Evolutionary conservation across 2,797 vertebrate species (phyloP), one percentile per base, ranked within the genome.

Genomic region (Xyrichtys novacula): DNA sequence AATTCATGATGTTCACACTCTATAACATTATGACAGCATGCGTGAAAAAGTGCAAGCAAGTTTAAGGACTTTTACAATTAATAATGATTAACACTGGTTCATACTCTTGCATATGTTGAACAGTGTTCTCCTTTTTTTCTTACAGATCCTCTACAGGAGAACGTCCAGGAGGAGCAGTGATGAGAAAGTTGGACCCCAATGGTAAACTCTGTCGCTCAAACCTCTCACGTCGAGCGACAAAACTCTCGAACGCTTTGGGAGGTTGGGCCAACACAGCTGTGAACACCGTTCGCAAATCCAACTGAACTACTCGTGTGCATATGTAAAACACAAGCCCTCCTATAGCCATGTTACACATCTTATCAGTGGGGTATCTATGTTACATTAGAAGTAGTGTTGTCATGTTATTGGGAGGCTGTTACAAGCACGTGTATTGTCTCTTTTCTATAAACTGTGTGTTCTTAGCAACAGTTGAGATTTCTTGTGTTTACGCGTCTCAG

Each of bases 131-230:
- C 57, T 19, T 65, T 4, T 65, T 3, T 55, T 4, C 53, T 19
- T 36, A 19, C 83, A 94, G 92, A 65, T 57, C 68, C 34, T 72
- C 72, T 61, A 75, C 85, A 42, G 43, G 42, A 54, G 79, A 86
- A 34, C 40, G 22, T 56, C 84, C 78, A 49, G 86, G 84, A 60
- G 74, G 77, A 23, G 65, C 64, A 0, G 49, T 93, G 84, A 89
- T 89, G 77, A 90, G 90, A 61, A 92, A 85, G 61, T 73, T 91
- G 83, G 87, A 90, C 61, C 89, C 89, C 26, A 84, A 59, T 11
- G 89, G 82, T 36, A 92, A 91, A 88, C 82, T 93, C 36, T 85
- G 90, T 73, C 50, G 88, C 54, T 85, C 93, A 29, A 92, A 92
- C 54, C 80, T 94, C 77, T 77, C 72, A 0, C 88, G 83, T 36